phyloP scores from a whole-genome alignment of 2,113 vertebrate species.

The Balaeniceps rex region DNA sequence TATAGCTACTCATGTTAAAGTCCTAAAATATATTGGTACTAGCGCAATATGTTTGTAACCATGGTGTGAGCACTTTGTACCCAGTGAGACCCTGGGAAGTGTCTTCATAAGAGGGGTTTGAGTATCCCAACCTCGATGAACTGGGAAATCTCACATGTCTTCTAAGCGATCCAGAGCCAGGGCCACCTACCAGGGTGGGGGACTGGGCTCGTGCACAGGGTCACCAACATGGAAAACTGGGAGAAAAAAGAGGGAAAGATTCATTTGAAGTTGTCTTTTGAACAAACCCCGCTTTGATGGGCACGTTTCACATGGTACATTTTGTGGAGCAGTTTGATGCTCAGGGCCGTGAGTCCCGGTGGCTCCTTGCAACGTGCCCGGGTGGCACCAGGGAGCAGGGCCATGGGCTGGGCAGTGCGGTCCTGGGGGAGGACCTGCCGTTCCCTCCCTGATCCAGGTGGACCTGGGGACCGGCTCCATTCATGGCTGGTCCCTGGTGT shows the following conservation, averaged over 20 bases:
- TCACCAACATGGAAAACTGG: background rate
- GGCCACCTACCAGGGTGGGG: background rate
- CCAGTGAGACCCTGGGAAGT: background rate
- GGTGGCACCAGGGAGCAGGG: background rate
- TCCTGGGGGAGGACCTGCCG: background rate
- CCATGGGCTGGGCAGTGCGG: background rate
- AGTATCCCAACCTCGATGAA: background rate
- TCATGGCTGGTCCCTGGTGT: background rate
- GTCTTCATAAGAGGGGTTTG: background rate
- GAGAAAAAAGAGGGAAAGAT: background rate
- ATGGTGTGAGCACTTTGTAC: background rate
- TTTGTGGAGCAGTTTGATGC: fast-evolving
- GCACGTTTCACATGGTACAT: fast-evolving
- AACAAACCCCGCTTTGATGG: background rate
- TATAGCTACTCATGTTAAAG: background rate
- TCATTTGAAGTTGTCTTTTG: background rate
- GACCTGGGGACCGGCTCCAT: background rate
- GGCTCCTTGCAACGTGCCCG: background rate
- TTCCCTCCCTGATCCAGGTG: background rate
- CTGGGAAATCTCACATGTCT: background rate
- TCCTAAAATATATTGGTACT: background rate
- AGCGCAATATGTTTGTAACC: background rate
- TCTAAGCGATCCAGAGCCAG: background rate
- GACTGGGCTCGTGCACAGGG: fast-evolving
- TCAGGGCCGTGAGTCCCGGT: background rate